phyloP scores from a whole-genome alignment of 1,140 invertebrate genomes.

The Drosophila lowei region DNA sequence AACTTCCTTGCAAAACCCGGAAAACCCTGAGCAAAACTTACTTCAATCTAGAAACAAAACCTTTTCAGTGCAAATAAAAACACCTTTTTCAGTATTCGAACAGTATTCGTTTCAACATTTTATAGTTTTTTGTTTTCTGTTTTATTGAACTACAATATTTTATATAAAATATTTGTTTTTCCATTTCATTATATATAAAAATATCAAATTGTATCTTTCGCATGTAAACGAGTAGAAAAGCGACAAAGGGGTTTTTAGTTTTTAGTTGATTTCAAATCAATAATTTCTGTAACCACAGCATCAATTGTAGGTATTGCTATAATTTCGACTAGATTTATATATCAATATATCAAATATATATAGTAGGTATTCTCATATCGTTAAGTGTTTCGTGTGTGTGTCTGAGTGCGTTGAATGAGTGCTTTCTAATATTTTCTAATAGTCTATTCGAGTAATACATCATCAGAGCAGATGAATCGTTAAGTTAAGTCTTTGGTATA shows the following conservation, averaged over 20 bases:
- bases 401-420: constrained; percentile 30
- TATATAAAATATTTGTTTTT: constrained; percentile 61
- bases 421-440: constrained; percentile 62
- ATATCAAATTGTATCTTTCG: constrained; percentile 62
- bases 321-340: constrained; percentile 41
- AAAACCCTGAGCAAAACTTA: constrained; percentile 50
- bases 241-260: constrained; percentile 42
- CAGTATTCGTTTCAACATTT: too few relatives aligned
- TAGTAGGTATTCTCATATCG: constrained; percentile 25
- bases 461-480: constrained; percentile 47
- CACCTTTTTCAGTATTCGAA: too few relatives aligned
- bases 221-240: constrained; percentile 59
- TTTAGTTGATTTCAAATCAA: constrained; percentile 35
- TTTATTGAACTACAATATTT: constrained; percentile 68
- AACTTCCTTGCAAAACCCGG: background rate
- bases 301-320: constrained; percentile 49
- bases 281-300: constrained; percentile 6
- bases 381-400: constrained; percentile 20
- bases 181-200: constrained; percentile 58
- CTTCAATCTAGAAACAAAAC: constrained; percentile 13
- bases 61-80: constrained; percentile 17
- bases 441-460: constrained; percentile 77
- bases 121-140: constrained; percentile 36
- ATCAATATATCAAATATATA: constrained; percentile 57
- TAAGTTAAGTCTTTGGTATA: constrained; percentile 74